Base-by-base conservation (phyloP, 64 coral and sea anemone genomes). In the Orbicella faveolata region DNA sequence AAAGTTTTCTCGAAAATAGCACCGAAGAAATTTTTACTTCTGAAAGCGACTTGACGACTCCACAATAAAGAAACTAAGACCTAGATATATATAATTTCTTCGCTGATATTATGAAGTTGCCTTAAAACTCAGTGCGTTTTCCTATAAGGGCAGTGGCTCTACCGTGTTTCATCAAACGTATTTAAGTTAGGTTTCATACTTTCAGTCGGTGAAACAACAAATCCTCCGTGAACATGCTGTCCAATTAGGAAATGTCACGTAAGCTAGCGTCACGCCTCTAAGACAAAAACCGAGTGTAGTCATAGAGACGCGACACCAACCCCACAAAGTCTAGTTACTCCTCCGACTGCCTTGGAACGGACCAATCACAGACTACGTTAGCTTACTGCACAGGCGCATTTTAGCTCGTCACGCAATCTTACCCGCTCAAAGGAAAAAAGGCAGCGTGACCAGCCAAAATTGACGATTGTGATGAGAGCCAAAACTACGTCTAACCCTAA, bases 291-390 rank as follows among this genome's bases (percentile, higher is more conserved):
- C 10, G 21, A 11, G 7, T 23, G 67, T 9, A 26, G 25, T n/a
- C 44, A 48, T 48, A 48, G 44, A 48, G 44, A 48, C 44, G 67
- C 0, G 67, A 70, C n/a, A n/a, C 67, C 67, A 26, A 23, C 4
- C 66, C 19, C 25, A n/a, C 66, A 23, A 23, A 25, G 4, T 66
- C 66, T 9, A 15, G 15, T 70, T 70, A 70, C n/a, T 70, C 25
- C 64, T 37, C 61, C 63, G 82, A 70, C 65, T 85, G 82, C 35
- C 68, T 70, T 52, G 3, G 37, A 85, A 85, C n/a, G 21, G 7
- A 73, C 44, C 82, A 85, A 52, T 85, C 63, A 52, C 9, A 52
- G 13, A 72, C 37, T 70, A 25, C 67, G 6, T 26, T 25, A 70
- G 21, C 67, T 26, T 70, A 11, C 21, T 70, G 67, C 25, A 23